These are phyloP conservation scores for Lemur catta DNA, from an alignment of 2,797 vertebrate genomes.

Conservation along the genomic window DNA sequence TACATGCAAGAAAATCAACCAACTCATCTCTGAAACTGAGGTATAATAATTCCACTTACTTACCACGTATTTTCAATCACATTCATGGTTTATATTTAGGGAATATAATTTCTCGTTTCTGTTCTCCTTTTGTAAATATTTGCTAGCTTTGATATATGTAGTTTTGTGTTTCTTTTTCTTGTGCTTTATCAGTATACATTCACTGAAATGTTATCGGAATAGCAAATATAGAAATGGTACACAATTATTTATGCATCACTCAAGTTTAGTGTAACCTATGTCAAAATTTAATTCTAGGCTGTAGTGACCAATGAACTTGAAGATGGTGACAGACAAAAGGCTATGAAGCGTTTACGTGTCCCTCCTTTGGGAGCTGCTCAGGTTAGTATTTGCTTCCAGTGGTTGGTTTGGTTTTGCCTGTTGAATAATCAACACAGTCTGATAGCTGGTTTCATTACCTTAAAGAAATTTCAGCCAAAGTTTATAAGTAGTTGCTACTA, in stretches of 20 bases:
- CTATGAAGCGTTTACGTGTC: conserved; percentile 98
- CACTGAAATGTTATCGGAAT: neutral
- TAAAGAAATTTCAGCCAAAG: neutral
- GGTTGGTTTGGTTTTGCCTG: neutral
- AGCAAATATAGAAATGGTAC: neutral
- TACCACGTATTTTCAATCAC: neutral
- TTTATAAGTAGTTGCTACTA: conserved; percentile 15
- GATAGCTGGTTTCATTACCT: neutral
- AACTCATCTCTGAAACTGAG: conserved; percentile 98
- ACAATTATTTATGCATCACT: neutral
- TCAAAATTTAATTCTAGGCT: conserved; percentile 83
- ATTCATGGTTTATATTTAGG: conserved; percentile 25
- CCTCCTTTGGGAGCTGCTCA: conserved; percentile 98
- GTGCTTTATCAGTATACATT: neutral
- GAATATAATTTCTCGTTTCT: neutral
- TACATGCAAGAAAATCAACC: conserved; percentile 99
- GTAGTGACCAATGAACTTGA: conserved; percentile 97
- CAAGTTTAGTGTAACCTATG: neutral
- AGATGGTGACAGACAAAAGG: conserved; percentile 96
- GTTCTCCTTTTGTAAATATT: neutral
- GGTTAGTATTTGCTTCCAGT: conserved; percentile 81
- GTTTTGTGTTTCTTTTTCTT: conserved; percentile 15
- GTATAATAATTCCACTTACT: conserved; percentile 77
- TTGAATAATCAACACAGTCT: conserved; percentile 5
- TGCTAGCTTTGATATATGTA: conserved; percentile 12